Conservation (phyloP, 2,113 vertebrate genomes). For the Lamprotornis superbus region DNA sequence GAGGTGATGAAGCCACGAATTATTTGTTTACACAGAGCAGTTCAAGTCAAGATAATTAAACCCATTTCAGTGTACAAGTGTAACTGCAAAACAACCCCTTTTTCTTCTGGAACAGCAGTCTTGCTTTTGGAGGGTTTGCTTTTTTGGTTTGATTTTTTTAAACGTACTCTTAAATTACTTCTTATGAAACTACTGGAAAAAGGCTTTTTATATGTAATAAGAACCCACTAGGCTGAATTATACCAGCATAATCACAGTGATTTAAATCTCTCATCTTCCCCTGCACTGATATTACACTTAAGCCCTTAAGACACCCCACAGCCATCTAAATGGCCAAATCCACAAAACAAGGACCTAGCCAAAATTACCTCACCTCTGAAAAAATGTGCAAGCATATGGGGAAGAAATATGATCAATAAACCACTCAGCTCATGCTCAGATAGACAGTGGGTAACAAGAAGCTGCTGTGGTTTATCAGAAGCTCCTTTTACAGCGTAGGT, state of each 20-base stretch:
- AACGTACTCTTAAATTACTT: conserved; percentile 8
- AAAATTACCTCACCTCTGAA: not conserved
- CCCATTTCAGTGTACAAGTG: not conserved
- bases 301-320: conserved; percentile 16
- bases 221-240: not conserved
- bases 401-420: conserved; percentile 45
- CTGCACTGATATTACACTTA: not conserved
- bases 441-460: not conserved
- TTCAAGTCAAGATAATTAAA: not conserved
- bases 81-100: not conserved
- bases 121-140: not conserved
- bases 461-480: not conserved
- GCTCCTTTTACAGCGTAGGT: not conserved
- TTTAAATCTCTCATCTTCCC: conserved; percentile 29
- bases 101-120: not conserved
- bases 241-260: not conserved
- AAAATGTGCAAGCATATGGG: conserved; percentile 1
- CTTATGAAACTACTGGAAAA: conserved; percentile 26
- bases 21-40: not conserved
- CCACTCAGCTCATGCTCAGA: not conserved
- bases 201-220: conserved; percentile 35
- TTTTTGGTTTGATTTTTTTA: not conserved
- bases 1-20: not conserved
- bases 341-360: not conserved
- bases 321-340: conserved; percentile 1